These are phyloP conservation scores for Gnathonemus longibarbis DNA, from an alignment of 2,113 vertebrate species.

Conservation along the genomic window DNA sequence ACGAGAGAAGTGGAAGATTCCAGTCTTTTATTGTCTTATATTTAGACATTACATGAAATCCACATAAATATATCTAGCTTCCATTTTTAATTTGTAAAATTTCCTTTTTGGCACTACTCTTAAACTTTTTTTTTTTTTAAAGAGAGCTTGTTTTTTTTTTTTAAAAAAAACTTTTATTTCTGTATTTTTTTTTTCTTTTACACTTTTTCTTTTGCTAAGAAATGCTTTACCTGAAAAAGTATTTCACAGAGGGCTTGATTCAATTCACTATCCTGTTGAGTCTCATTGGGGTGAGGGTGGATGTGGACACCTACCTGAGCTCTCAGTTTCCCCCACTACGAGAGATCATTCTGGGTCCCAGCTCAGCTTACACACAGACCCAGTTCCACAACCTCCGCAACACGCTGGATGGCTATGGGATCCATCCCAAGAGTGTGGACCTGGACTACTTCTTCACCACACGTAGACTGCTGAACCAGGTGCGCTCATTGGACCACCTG, in stretches of 20 bases:
- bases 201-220: constrained; percentile 76
- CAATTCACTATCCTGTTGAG: constrained; percentile 99
- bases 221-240: constrained; percentile 99
- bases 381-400: constrained; percentile 96
- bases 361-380: constrained; percentile 97
- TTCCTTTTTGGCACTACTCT: constrained; percentile 27
- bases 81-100: constrained; percentile 32
- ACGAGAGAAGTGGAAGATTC: neutral
- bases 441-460: constrained; percentile 88
- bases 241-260: constrained; percentile 99
- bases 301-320: constrained; percentile 92
- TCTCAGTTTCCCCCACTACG: constrained; percentile 88
- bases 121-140: neutral
- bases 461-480: constrained; percentile 82
- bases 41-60: neutral
- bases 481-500: constrained; percentile 86
- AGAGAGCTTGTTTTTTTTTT: too few species aligned
- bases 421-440: constrained; percentile 96
- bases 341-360: constrained; percentile 97
- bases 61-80: constrained; percentile 18
- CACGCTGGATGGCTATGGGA: constrained; percentile 92
- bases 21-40: neutral
- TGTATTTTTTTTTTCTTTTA: constrained; percentile 55
- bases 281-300: constrained; percentile 91
- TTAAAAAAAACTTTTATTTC: constrained; percentile 29